Base-by-base conservation (phyloP, 1,140 invertebrate genomes). In the Bombus pyrosoma region DNA sequence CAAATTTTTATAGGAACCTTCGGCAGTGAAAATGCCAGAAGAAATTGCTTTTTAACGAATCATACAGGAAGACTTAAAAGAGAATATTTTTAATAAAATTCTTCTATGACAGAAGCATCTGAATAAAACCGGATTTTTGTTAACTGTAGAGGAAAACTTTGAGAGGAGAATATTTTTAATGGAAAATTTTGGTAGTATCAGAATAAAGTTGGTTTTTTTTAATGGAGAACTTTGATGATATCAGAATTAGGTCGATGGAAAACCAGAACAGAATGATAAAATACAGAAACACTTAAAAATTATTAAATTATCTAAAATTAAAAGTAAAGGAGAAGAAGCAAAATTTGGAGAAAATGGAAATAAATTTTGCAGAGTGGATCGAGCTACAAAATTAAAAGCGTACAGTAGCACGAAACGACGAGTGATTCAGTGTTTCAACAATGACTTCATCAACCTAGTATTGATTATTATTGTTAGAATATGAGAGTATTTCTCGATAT, bases 401-500 rank as follows among this genome's bases (percentile, higher is more conserved):
- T 53, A 53, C 47, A 47, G 0, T 53, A 53, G 18, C 6, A 22
- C 47, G 47, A 53, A 53, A 53, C 47, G 47, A 25, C 12, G 12
- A 39, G 34, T 8, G 47, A 34, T 22, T 25, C 15, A 15, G 9
- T 79, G 15, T 47, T 72, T 81, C 37, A 76, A 76, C 12, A 32
- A 47, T 78, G 13, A 34, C 39, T 85, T 34, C 71, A 39, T 69
- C 22, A 47, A 47, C 32, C 1, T 59, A 72, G 32, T 41, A n/a
- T 18, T 32, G 34, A 28, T 32, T 80, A 53, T 68, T 43, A 66
- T 66, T 47, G 18, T 13, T 53, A 32, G 64, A 91, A 75, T 87
- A 91, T 91, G 91, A 92, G 89, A 90, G 82, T 89, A 43, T 74
- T 79, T 91, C 83, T 89, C n/a, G 85, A 91, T 75, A 73, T 73